These are phyloP conservation scores for Rutilus rutilus DNA, from an alignment of 2,113 vertebrate species.

Conservation along the genomic window DNA sequence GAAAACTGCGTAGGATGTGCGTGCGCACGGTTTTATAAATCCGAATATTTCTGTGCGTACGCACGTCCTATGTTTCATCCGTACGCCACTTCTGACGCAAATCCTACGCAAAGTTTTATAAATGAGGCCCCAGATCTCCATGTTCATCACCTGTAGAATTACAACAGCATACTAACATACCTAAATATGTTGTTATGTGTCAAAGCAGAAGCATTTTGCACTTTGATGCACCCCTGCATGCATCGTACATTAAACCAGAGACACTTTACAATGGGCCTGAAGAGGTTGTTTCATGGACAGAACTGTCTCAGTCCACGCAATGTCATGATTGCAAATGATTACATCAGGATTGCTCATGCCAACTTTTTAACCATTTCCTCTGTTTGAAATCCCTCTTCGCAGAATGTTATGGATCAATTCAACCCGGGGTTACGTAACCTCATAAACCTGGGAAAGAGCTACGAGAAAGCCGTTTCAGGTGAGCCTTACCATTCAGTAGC, in stretches of 20 bases:
- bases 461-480: constrained; percentile 95
- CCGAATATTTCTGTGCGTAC: too few species aligned
- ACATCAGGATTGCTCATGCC: constrained; percentile 23
- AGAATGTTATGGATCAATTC: constrained; percentile 99
- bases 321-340: constrained; percentile 20
- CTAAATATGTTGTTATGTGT: background rate
- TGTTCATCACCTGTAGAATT: background rate
- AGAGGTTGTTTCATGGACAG: background rate
- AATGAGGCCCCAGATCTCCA: too few species aligned
- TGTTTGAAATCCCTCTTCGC: constrained; percentile 33
- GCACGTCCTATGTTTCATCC: too few species aligned
- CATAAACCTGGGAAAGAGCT: constrained; percentile 95
- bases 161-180: background rate
- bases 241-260: background rate
- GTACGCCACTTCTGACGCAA: too few species aligned
- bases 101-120: too few species aligned
- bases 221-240: background rate
- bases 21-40: too few species aligned
- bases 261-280: background rate
- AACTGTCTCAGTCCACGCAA: background rate
- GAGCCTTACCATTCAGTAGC: constrained; percentile 65
- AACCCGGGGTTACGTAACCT: constrained; percentile 96
- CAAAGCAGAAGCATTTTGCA: background rate
- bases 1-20: too few species aligned
- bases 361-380: constrained; percentile 26